phyloP scores from a whole-genome alignment of 30 jellyfish, hydroid and myxozoan genomes.

The Cassiopea xamachana region DNA sequence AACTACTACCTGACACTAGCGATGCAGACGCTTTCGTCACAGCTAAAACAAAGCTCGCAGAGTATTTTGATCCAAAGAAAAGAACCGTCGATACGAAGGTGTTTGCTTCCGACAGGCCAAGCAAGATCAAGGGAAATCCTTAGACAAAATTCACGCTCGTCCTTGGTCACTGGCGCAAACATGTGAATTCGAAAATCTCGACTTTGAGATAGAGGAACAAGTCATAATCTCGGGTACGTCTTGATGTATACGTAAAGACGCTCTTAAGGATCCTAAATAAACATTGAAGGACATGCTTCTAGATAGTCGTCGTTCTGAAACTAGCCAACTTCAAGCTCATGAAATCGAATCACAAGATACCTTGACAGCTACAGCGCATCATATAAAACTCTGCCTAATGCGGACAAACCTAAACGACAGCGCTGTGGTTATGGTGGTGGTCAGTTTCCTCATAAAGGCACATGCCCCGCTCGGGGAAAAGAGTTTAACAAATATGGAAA shows the following conservation, averaged over 20 bases:
- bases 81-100: conserved; percentile 17
- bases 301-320: conserved; percentile 27
- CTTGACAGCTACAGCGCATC: neutral
- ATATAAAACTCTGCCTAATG: neutral
- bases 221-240: conserved; percentile 17
- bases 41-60: neutral
- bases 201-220: conserved; percentile 22
- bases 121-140: neutral
- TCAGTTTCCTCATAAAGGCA: conserved; percentile 26
- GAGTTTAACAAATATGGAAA: conserved; percentile 2
- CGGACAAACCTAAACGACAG: neutral
- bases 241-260: conserved; percentile 18
- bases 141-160: conserved; percentile 10
- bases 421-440: conserved; percentile 36
- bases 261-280: conserved; percentile 18
- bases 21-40: neutral
- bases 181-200: conserved; percentile 13
- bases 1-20: conserved; percentile 16
- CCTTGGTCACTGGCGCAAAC: conserved; percentile 3
- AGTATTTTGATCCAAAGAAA: conserved; percentile 23
- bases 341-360: conserved; percentile 19
- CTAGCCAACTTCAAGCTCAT: conserved; percentile 4
- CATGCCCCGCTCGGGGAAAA: conserved; percentile 38
- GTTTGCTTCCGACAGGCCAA: conserved; percentile 25
- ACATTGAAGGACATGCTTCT: conserved; percentile 27